Conservation (phyloP, 2,888 invertebrate genomes). For the Tetrapedia diversipes region DNA sequence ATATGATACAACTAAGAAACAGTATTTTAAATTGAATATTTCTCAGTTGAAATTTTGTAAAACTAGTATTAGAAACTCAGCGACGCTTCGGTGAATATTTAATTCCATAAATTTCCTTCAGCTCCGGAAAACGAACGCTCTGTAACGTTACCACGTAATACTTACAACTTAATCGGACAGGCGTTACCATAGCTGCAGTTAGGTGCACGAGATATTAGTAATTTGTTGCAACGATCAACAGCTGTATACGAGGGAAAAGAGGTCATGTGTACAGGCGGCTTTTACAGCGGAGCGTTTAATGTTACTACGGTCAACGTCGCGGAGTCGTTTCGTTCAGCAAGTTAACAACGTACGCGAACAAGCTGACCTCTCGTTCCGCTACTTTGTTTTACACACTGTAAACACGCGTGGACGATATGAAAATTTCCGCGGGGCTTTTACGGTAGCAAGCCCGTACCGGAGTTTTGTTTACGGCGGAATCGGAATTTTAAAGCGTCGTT, state of each 20-base stretch:
- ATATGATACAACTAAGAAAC: too few relatives aligned
- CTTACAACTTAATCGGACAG: too few relatives aligned
- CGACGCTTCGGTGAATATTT: too few relatives aligned
- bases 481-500: slow-evolving; percentile 34
- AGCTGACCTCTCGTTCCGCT: slow-evolving; percentile 1
- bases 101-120: too few relatives aligned
- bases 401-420: slow-evolving; percentile 35
- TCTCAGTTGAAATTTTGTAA: too few relatives aligned
- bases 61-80: too few relatives aligned
- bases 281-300: slow-evolving; percentile 4
- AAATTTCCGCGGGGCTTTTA: slow-evolving; percentile 37
- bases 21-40: too few relatives aligned
- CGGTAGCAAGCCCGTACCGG: background rate
- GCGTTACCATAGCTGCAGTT: too few relatives aligned
- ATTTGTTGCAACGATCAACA: background rate
- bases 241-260: background rate
- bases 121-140: too few relatives aligned
- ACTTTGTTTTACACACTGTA: slow-evolving; percentile 39
- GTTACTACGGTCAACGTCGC: background rate
- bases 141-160: too few relatives aligned
- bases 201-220: background rate
- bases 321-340: slow-evolving; percentile 2
- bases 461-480: slow-evolving; percentile 31
- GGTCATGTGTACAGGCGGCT: too few relatives aligned
- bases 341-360: slow-evolving; percentile 14